Conservation (phyloP, 2,797 vertebrate species). For the Scarus forsteni region DNA sequence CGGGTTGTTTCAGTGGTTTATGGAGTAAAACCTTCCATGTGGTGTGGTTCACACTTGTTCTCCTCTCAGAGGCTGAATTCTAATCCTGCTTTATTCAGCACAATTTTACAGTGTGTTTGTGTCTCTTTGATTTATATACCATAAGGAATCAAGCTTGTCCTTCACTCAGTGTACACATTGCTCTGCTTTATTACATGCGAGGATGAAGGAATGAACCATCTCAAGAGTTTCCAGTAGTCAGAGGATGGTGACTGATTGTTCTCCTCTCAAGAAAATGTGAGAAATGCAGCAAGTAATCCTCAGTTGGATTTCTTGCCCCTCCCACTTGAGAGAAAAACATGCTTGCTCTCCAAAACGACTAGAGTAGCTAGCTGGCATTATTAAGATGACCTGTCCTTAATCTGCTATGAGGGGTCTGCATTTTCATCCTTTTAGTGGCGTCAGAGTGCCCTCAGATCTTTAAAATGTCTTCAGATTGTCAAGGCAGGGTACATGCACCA, state of each 20-base stretch:
- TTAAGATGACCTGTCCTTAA: neutral
- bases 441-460: too few relatives aligned
- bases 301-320: conserved; percentile 4
- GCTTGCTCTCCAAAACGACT: neutral
- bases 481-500: too few relatives aligned
- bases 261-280: conserved; percentile 22
- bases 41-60: conserved; percentile 11
- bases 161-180: conserved; percentile 10
- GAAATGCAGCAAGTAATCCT: conserved; percentile 14
- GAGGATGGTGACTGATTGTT: conserved; percentile 30
- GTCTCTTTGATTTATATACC: conserved; percentile 17
- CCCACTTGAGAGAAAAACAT: conserved; percentile 7
- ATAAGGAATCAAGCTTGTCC: conserved; percentile 15
- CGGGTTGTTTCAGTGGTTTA: conserved; percentile 18
- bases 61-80: neutral
- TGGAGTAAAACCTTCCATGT: conserved; percentile 20
- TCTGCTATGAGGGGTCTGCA: neutral
- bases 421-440: neutral
- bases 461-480: too few relatives aligned
- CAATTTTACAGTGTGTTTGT: conserved; percentile 10
- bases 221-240: conserved; percentile 22
- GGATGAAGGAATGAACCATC: neutral
- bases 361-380: neutral
- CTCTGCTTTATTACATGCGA: conserved; percentile 26
- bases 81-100: conserved; percentile 9